Base-by-base conservation (phyloP, 2,113 vertebrate species). In the Pteronura brasiliensis region DNA sequence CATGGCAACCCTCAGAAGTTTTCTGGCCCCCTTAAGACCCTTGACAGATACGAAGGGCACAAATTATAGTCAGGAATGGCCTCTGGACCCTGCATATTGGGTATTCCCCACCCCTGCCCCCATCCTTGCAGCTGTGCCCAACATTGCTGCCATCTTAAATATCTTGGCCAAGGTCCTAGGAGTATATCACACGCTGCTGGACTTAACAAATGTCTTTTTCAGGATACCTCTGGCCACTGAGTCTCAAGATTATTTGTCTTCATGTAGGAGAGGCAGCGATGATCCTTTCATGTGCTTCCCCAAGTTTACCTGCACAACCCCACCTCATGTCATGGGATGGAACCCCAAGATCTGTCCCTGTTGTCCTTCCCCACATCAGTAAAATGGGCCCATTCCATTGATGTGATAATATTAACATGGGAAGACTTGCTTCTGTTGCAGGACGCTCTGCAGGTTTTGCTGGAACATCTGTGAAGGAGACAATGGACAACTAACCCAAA, bases 121-220 rank as follows among this genome's bases (percentile, higher is more conserved):
- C 72, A 76, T 29, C 25, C 42, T 2, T 17, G 27, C 0, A 0
- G 0, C 72, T 15, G 36, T 72, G 13, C 6, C 1, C 25, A 29
- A 44, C 25, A 8, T 44, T 76, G 39, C 25, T 3, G 6, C 25
- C 72, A 76, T 76, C 72, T 76, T 76, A 76, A 39, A 44, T 44
- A 44, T 25, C 72, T 76, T 8, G 72, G 72, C 25, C 72, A 76
- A 11, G 13, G 39, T 76, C 39, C 39, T 76, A 27, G 25, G 39
- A 44, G 13, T 44, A 44, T 42, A 42, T 27, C 39, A 42, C 13
- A 12, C 13, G 14, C 6, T 44, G 39, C 39, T 7, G 1, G 13
- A 76, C 36, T 76, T 76, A 44, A 13, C 25, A 76, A 76, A 44
- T 76, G 25, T 42, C 72, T 76, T 27, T 76, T 27, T 76, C 72